Evolutionary conservation across 2,797 vertebrate genomes (phyloP).

Genomic region (Florisuga fusca): DNA sequence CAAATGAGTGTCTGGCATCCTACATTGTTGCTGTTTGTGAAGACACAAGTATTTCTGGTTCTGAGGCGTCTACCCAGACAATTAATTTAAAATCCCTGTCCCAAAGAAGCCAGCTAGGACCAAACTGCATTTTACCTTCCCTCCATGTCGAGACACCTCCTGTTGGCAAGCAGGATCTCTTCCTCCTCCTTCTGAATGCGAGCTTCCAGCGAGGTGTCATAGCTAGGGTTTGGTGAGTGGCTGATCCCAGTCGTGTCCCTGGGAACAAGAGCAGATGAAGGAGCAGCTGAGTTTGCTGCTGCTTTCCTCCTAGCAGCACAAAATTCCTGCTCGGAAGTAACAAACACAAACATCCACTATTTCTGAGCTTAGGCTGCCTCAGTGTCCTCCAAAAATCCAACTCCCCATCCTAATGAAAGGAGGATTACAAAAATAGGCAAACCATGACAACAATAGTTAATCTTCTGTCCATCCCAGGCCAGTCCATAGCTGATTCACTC

Average conservation of each 20-base stretch:
- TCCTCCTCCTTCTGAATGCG: slow-evolving; percentile 98
- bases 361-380: neutral
- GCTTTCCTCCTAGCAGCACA: neutral
- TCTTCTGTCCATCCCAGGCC: neutral
- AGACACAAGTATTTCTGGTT: slow-evolving; percentile 42
- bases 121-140: slow-evolving; percentile 85
- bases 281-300: neutral
- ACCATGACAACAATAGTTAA: neutral
- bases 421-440: neutral
- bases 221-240: slow-evolving; percentile 94
- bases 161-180: slow-evolving; percentile 96
- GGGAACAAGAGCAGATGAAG: neutral
- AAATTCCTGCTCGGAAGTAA: neutral
- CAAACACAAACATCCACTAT: neutral
- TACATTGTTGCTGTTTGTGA: neutral
- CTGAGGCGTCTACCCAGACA: neutral
- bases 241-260: slow-evolving; percentile 91
- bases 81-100: neutral
- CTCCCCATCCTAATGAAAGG: neutral
- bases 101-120: neutral
- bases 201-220: slow-evolving; percentile 93
- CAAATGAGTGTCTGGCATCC: neutral
- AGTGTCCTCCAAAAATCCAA: neutral
- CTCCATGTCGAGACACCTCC: slow-evolving; percentile 98
- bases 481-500: neutral